Conservation (phyloP, 2,113 vertebrate species). For the Sander vitreus region DNA sequence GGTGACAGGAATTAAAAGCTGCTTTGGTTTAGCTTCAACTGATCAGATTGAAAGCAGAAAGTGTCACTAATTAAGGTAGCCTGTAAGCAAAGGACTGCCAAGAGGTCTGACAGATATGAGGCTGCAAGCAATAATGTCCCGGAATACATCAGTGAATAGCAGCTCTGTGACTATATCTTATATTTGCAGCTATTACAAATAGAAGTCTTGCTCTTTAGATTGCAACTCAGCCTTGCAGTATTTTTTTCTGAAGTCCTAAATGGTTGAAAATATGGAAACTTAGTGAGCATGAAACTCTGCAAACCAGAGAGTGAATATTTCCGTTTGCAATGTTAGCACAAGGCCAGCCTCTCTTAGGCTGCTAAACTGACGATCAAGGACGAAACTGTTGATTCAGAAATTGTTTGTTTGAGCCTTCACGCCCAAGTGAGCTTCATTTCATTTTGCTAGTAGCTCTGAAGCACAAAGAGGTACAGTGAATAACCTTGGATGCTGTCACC, state of each 20-base stretch:
- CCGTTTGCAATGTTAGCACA: neutral
- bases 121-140: slow-evolving; percentile 19
- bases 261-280: slow-evolving; percentile 10
- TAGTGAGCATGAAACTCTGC: slow-evolving; percentile 26
- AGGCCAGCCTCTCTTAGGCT: slow-evolving; percentile 29
- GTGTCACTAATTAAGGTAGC: slow-evolving; percentile 31
- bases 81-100: slow-evolving; percentile 27
- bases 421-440: slow-evolving; percentile 51
- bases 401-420: slow-evolving; percentile 54
- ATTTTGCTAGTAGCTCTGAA: slow-evolving; percentile 24
- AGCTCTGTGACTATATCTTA: slow-evolving; percentile 7
- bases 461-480: slow-evolving; percentile 26
- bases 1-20: slow-evolving; percentile 33
- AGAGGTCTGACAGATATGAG: slow-evolving; percentile 23
- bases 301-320: slow-evolving; percentile 29
- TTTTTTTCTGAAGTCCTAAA: slow-evolving; percentile 15
- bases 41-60: slow-evolving; percentile 36
- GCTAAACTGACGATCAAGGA: slow-evolving; percentile 29
- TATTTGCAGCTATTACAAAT: slow-evolving; percentile 18
- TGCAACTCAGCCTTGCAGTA: slow-evolving; percentile 5
- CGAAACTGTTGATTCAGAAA: slow-evolving; percentile 47
- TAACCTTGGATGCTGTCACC: slow-evolving; percentile 13
- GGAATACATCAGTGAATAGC: slow-evolving; percentile 26
- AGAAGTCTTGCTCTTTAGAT: slow-evolving; percentile 3
- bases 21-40: slow-evolving; percentile 18